Evolutionary conservation across 1,140 invertebrate genomes (phyloP).

Genomic region (Ostrea edulis): DNA sequence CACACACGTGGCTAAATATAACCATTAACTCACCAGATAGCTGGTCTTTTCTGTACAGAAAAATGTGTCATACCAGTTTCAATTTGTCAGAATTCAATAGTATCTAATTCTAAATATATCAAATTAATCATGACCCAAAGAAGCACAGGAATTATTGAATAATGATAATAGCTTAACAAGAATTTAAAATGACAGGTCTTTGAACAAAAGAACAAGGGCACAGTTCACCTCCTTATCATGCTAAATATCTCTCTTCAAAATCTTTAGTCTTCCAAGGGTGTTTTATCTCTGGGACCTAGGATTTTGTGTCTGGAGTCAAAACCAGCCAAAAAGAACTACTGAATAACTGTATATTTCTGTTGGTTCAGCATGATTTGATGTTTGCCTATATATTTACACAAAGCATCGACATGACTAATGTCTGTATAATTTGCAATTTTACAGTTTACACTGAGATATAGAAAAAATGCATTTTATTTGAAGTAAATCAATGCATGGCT

Average conservation of each 20-base stretch:
- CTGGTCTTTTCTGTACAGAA: background rate
- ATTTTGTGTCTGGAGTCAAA: slow-evolving; percentile 6
- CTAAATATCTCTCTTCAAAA: background rate
- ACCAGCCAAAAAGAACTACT: slow-evolving; percentile 32
- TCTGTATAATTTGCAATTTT: slow-evolving; percentile 8
- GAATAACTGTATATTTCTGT: background rate
- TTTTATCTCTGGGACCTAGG: slow-evolving; percentile 18
- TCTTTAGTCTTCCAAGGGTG: background rate
- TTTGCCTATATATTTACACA: background rate
- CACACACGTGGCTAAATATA: background rate
- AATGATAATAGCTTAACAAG: background rate
- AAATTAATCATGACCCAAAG: background rate
- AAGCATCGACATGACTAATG: background rate
- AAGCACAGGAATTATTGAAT: slow-evolving; percentile 9
- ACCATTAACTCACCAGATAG: background rate
- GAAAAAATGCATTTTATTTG: background rate
- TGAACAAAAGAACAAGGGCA: slow-evolving; percentile 5
- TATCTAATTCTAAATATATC: background rate
- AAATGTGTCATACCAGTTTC: background rate
- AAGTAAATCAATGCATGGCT: background rate
- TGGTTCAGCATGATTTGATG: background rate
- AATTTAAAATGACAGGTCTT: background rate
- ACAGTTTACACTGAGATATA: background rate
- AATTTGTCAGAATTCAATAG: background rate
- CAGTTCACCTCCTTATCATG: slow-evolving; percentile 8